Conservation (phyloP, 2,797 vertebrate genomes). For the Aulostomus chinensis region DNA sequence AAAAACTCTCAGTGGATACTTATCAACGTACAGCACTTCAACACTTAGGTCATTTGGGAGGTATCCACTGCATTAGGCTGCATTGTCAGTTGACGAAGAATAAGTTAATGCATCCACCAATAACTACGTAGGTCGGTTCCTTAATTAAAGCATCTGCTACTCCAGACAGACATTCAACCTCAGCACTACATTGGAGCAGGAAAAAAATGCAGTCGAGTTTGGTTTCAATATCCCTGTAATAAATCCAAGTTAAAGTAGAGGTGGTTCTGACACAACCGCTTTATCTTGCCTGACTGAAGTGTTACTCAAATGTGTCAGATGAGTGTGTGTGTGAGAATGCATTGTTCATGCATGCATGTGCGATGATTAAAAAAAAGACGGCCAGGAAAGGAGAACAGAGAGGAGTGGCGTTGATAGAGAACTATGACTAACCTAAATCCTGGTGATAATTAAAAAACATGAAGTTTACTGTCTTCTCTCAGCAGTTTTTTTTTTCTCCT, state of each 20-base stretch:
- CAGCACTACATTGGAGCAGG: background rate
- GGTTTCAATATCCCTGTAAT: constrained; percentile 42
- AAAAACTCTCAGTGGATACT: constrained; percentile 41
- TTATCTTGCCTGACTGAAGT: constrained; percentile 40
- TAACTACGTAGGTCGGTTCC: constrained; percentile 5
- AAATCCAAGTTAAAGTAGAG: constrained; percentile 52
- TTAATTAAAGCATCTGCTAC: constrained; percentile 1
- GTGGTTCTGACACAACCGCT: constrained; percentile 45
- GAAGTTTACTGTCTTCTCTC: background rate
- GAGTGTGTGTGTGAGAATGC: constrained; percentile 22
- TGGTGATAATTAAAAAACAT: constrained; percentile 19
- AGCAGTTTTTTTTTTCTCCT: too few species aligned
- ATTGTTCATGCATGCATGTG: constrained; percentile 1
- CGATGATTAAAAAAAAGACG: constrained; percentile 41
- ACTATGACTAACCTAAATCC: constrained; percentile 2
- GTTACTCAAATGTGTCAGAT: constrained; percentile 42
- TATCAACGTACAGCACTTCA: constrained; percentile 28
- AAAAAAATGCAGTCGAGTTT: background rate
- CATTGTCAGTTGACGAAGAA: background rate
- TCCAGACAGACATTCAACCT: background rate
- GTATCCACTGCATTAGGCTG: constrained; percentile 7
- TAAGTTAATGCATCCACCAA: constrained; percentile 7
- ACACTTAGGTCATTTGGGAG: constrained; percentile 14
- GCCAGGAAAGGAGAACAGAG: constrained; percentile 49
- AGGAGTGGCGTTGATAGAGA: constrained; percentile 29